Evolutionary conservation across 2,113 vertebrate species (phyloP).

Genomic region (Prolemur simus): DNA sequence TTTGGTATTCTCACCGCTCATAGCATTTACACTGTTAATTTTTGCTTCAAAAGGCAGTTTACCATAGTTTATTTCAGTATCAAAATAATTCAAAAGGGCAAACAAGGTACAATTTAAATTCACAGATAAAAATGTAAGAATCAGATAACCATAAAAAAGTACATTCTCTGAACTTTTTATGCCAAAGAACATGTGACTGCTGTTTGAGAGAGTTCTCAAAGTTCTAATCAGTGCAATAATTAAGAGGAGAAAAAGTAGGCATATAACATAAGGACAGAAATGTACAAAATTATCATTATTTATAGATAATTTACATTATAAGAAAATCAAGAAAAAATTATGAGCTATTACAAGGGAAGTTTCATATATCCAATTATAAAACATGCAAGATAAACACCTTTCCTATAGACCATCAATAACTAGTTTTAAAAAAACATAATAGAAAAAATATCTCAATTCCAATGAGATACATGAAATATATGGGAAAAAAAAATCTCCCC

Average conservation of each 20-base stretch:
- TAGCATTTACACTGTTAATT: neutral
- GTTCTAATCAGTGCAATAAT: neutral
- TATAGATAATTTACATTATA: neutral
- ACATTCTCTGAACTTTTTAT: neutral
- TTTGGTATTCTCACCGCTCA: neutral
- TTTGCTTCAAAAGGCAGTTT: conserved; percentile 32
- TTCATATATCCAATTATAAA: neutral
- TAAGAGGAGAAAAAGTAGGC: neutral
- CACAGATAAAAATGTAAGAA: neutral
- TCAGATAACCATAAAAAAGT: neutral
- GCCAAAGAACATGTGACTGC: neutral
- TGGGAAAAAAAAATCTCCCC: neutral
- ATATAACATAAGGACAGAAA: neutral
- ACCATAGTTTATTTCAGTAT: conserved; percentile 30
- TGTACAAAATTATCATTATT: neutral
- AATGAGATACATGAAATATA: neutral
- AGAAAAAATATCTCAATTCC: neutral
- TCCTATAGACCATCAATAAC: neutral
- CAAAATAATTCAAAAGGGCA: conserved; percentile 4
- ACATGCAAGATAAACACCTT: neutral
- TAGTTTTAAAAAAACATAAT: neutral
- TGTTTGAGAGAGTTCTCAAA: neutral
- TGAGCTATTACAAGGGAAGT: neutral
- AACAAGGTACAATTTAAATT: neutral
- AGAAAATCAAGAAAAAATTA: conserved; percentile 19